Evolutionary conservation across 2,113 vertebrate genomes (phyloP).

Genomic region (Chionodraco myersi): DNA sequence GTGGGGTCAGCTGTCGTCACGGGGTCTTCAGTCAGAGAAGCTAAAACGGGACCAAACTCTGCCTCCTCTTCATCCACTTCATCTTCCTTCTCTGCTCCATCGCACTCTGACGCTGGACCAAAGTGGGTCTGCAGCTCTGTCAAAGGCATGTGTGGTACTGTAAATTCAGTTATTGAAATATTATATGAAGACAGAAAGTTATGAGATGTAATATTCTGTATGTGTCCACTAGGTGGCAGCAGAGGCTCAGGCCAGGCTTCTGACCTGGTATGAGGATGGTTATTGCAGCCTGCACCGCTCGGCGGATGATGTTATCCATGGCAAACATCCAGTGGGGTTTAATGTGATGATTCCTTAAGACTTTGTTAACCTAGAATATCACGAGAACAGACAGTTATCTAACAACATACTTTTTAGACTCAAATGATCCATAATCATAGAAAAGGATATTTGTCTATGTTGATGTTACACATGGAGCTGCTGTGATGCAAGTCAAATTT

Average conservation of each 20-base stretch:
- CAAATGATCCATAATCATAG: no score
- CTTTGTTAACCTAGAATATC: conserved; percentile 90
- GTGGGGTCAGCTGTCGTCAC: conserved; percentile 41
- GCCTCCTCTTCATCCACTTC: conserved; percentile 84
- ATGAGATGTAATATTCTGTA: no score
- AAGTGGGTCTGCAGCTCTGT: conserved; percentile 91
- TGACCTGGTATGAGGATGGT: conserved; percentile 94
- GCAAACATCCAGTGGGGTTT: conserved; percentile 97
- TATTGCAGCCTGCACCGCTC: conserved; percentile 93
- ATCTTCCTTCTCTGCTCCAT: conserved; percentile 89
- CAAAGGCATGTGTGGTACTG: background rate
- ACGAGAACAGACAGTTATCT: background rate
- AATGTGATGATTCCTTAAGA: conserved; percentile 93
- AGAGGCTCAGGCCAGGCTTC: background rate
- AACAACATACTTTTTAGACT: background rate
- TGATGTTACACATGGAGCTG: no score
- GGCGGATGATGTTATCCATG: conserved; percentile 95
- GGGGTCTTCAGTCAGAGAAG: conserved; percentile 56
- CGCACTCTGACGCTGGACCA: conserved; percentile 87
- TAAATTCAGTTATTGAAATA: background rate
- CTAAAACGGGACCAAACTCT: conserved; percentile 74
- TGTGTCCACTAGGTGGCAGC: conserved; percentile 25
- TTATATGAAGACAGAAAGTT: no score
- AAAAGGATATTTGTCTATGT: no score
- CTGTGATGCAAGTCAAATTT: no score